Base-by-base conservation (phyloP, 2,797 vertebrate species). In the Siniperca undulata region DNA sequence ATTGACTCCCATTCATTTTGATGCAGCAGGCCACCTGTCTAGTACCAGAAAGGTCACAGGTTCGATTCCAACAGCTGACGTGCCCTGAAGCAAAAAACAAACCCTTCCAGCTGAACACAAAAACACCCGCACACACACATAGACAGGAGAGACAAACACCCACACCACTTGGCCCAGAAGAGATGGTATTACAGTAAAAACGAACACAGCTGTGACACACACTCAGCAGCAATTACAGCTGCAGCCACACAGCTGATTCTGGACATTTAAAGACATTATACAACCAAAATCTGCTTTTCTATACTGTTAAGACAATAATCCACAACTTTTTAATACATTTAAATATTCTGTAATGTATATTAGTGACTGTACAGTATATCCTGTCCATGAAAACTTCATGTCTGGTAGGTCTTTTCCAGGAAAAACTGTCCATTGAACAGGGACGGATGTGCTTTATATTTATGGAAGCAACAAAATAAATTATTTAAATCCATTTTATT, bases 51-150 rank as follows among this genome's bases (percentile, higher is more conserved):
- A 86, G 80, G 86, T 87, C 72, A 62, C 61, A 46, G 56, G 74
- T 91, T 89, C 7, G 27, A 81, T 46, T 58, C 87, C 62, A 64
- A 74, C 87, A 86, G 82, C 58, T 79, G 76, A 80, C 2, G 22
- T n/a, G 62, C 22, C 68, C 77, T 2, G 3, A 22, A 77, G 77
- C 60, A 66, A 74, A 60, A 58, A 38, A 77, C 30, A 69, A 61
- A 58, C 36, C 13, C 20, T 59, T 56, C 40, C 27, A 74, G 24
- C 16, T 53, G 12, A 71, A 59, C 58, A 52, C 27, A 36, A 5
- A 36, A 58, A 61, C 20, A 20, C 11, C 20, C 22, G 24, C 56
- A 62, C 52, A 69, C 34, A 69, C 40, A 48, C 59, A 42, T 10
- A 2, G 36, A 13, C 69, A 30, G 58, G 6, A 44, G 19, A 30